Evolutionary conservation across 2,113 vertebrate genomes (phyloP).

Genomic region (Aphelocoma coerulescens): DNA sequence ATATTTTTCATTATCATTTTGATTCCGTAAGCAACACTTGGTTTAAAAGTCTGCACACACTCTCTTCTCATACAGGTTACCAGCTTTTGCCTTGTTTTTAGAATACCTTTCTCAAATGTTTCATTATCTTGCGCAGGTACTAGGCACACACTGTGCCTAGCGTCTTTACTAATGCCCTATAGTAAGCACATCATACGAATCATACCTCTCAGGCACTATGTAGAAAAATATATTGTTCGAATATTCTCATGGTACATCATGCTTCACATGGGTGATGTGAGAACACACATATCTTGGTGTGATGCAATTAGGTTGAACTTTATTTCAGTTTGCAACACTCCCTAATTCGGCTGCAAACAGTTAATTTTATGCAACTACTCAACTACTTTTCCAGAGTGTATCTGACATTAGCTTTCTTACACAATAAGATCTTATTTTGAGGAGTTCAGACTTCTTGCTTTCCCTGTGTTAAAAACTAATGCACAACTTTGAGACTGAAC

Average conservation of each 20-base stretch:
- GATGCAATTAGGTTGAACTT: neutral
- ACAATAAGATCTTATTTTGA: fast-evolving
- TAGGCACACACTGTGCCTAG: neutral
- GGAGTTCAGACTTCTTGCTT: neutral
- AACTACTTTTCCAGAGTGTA: neutral
- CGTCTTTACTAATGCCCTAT: neutral
- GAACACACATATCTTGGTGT: neutral
- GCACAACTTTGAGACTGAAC: neutral
- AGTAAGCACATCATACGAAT: neutral
- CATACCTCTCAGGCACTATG: neutral
- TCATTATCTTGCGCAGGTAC: neutral
- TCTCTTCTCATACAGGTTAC: neutral
- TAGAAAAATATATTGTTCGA: neutral
- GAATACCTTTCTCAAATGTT: neutral
- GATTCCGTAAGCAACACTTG: neutral
- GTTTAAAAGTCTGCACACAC: neutral
- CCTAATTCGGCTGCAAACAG: neutral
- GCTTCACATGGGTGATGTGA: neutral
- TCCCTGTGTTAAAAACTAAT: neutral
- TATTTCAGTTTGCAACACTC: neutral
- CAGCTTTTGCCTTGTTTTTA: neutral
- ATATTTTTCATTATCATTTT: neutral
- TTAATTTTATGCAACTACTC: neutral
- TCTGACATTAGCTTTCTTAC: neutral
- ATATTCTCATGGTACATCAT: neutral